phyloP scores from a whole-genome alignment of 2,888 invertebrate species.

The Alsophila aescularia region DNA sequence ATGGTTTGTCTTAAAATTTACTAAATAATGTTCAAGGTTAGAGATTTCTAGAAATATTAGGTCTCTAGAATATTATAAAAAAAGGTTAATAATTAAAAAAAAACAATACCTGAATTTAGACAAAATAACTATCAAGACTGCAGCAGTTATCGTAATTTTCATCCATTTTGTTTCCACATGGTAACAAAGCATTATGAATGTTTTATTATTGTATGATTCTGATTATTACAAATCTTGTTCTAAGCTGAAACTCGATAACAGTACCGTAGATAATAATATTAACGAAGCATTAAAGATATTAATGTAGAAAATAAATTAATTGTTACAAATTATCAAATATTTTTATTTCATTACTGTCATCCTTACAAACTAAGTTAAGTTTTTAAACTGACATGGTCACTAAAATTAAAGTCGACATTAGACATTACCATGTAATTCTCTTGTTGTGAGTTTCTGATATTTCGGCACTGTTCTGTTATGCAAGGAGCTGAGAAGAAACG shows the following conservation, averaged over 20 bases:
- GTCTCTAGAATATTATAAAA: too few relatives aligned
- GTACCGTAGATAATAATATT: slow-evolving; percentile 1
- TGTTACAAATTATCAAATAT: slow-evolving; percentile 8
- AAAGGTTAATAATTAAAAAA: not conserved
- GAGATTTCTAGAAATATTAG: not conserved
- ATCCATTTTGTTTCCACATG: slow-evolving; percentile 22
- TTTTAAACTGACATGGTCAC: too few relatives aligned
- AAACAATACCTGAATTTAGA: too few relatives aligned
- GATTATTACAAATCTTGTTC: not conserved
- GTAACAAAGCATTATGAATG: slow-evolving; percentile 4
- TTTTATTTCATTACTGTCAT: slow-evolving; percentile 1
- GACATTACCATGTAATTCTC: too few relatives aligned
- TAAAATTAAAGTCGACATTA: too few relatives aligned
- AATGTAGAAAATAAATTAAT: slow-evolving; percentile 14
- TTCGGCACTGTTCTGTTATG: too few relatives aligned
- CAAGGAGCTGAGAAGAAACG: too few relatives aligned
- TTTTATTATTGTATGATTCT: slow-evolving; percentile 2
- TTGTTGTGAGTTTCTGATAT: too few relatives aligned
- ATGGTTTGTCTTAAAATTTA: slow-evolving; percentile 9
- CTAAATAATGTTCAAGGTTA: not conserved
- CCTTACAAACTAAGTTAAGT: too few relatives aligned
- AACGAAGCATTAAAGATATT: not conserved
- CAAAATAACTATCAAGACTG: too few relatives aligned
- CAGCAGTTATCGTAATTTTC: slow-evolving; percentile 1
- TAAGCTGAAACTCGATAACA: not conserved